Conservation (phyloP, 2,113 vertebrate species). For the rat (Rattus norvegicus) region GRCr8 NC_086037.1:12300501-12301000, state of each 20-base stretch:
- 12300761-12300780: not conserved
- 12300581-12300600: not conserved
- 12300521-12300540: conserved; percentile 41
- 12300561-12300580: not conserved
- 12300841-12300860: fast-evolving
- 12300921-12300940: not conserved
- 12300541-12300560: conserved; percentile 27
- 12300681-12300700: not conserved
- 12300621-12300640: not conserved
- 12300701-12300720: fast-evolving
- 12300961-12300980: not conserved
- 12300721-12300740: not conserved
- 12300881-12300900: not conserved
- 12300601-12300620: not conserved
- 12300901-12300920: not conserved
- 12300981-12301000: not conserved
- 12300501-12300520: not conserved
- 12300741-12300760: fast-evolving
- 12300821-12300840: not conserved
- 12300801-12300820: fast-evolving
- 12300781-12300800: not conserved
- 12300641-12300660: not conserved
- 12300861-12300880: not conserved
- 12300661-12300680: fast-evolving
- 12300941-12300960: not conserved